Evolutionary conservation across 2,888 invertebrate genomes (phyloP), one percentile per base, ranked within the genome.

Genomic region (Kuschelorhynchus macadamiae): DNA sequence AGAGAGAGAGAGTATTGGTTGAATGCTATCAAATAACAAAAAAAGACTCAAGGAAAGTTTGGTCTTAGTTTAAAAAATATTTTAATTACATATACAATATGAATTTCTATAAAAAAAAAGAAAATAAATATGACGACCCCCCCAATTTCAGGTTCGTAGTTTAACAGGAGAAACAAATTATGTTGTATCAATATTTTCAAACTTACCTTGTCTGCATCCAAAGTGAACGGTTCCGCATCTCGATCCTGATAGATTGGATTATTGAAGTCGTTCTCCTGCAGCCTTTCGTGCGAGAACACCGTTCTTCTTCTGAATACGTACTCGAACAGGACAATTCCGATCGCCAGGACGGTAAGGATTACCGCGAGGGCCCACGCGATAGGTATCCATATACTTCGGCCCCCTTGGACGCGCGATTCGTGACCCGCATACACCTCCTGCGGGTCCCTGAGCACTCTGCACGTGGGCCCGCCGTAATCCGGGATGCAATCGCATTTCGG

Each of bases 181-280:
- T n/a, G n/a, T n/a, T n/a, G n/a, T n/a, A n/a, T n/a, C n/a, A n/a
- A n/a, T n/a, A n/a, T n/a, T n/a, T n/a, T n/a, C 17, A 7, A 52
- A 52, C 73, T 77, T 81, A 90, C 90, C 85, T 88, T 89, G 78
- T 90, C 90, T 33, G 89, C 85, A 75, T 87, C 87, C 69, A 87
- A 80, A 32, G 85, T 84, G 72, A 88, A 87, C 1, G 86, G 85
- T 71, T 88, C 88, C 17, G 88, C 88, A 70, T 88, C 89, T 30
- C 66, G 44, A 72, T 92, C 92, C 77, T 93, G 88, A 84, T 93
- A 95, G 90, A 94, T 94, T 21, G 94, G 94, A 86, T 95, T 95
- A 86, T 93, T 94, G 56, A 83, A 83, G 79, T 94, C 92, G 83
- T 92, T 93, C 84, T 94, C 94, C 65, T 92, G 88, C 78, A 94